Evolutionary conservation across 2,797 vertebrate species (phyloP).

Genomic region (Salmo trutta): DNA sequence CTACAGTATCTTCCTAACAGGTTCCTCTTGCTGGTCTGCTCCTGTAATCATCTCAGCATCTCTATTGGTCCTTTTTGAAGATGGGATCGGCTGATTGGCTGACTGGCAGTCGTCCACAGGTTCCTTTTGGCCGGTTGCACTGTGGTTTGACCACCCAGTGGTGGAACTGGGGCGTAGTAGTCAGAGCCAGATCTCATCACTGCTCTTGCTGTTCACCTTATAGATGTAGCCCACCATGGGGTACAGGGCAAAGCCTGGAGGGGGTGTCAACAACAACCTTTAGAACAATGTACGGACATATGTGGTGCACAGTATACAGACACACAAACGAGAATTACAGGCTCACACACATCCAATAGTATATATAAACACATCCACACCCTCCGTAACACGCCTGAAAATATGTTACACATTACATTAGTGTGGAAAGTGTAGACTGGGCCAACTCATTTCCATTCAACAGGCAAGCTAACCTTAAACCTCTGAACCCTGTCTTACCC

Average conservation of each 20-base stretch:
- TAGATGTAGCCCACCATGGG: slow-evolving; percentile 90
- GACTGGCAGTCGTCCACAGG: slow-evolving; percentile 43
- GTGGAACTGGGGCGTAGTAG: slow-evolving; percentile 22
- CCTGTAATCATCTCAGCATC: neutral
- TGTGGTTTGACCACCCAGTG: slow-evolving; percentile 27
- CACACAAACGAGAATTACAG: neutral
- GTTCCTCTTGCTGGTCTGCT: neutral
- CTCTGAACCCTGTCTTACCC: slow-evolving; percentile 63
- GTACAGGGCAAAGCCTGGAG: slow-evolving; percentile 84
- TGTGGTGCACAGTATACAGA: too few relatives aligned
- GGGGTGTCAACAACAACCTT: neutral
- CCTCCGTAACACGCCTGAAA: neutral
- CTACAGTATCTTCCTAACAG: neutral
- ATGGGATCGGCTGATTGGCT: slow-evolving; percentile 23
- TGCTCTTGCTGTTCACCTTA: slow-evolving; percentile 90
- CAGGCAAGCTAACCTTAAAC: neutral
- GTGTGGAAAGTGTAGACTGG: neutral
- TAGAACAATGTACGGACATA: slow-evolving; percentile 5
- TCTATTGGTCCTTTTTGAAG: slow-evolving; percentile 20
- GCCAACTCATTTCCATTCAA: neutral
- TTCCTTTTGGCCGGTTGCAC: slow-evolving; percentile 28
- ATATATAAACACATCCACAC: neutral
- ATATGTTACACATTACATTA: neutral
- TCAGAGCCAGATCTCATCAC: slow-evolving; percentile 97
- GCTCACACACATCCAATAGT: neutral